phyloP scores from a whole-genome alignment of 2,888 invertebrate species.

The Dermolepida albohirtum region DNA sequence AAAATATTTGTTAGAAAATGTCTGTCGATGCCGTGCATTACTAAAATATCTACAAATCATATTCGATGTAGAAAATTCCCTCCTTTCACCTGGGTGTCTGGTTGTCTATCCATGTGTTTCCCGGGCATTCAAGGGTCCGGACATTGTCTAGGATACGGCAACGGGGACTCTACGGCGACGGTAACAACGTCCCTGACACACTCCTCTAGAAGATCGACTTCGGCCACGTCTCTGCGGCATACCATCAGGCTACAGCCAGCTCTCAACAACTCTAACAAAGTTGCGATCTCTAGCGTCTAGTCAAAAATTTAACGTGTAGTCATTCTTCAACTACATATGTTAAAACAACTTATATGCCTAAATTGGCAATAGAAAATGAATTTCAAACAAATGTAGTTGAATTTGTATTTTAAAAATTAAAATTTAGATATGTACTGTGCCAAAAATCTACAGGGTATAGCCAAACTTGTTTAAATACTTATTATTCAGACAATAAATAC shows the following conservation, averaged over 20 bases:
- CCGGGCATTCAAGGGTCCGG: conserved; percentile 57
- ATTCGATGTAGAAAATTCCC: conserved; percentile 70
- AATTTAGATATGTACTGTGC: conserved; percentile 32
- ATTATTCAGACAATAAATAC: conserved; percentile 27
- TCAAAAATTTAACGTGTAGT: conserved; percentile 40
- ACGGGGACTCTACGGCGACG: conserved; percentile 56
- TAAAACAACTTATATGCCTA: not conserved
- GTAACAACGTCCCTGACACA: conserved; percentile 62
- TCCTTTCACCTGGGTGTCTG: conserved; percentile 78
- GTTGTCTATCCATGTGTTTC: conserved; percentile 62
- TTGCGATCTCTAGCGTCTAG: conserved; percentile 63
- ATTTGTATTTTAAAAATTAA: not conserved
- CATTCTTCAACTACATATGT: conserved; percentile 18
- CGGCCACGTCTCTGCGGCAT: conserved; percentile 60
- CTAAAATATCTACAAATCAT: conserved; percentile 43
- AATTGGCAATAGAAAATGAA: not conserved
- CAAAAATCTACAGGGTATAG: conserved; percentile 32
- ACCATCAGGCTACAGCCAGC: conserved; percentile 61
- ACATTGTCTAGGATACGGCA: conserved; percentile 59
- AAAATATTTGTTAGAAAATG: conserved; percentile 1
- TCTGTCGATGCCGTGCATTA: conserved; percentile 27
- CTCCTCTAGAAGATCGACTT: conserved; percentile 60
- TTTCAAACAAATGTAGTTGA: conserved; percentile 18
- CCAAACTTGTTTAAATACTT: conserved; percentile 11
- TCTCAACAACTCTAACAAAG: conserved; percentile 59